Base-by-base conservation (phyloP, 2,888 invertebrate genomes). In the Aphrophora alni region DNA sequence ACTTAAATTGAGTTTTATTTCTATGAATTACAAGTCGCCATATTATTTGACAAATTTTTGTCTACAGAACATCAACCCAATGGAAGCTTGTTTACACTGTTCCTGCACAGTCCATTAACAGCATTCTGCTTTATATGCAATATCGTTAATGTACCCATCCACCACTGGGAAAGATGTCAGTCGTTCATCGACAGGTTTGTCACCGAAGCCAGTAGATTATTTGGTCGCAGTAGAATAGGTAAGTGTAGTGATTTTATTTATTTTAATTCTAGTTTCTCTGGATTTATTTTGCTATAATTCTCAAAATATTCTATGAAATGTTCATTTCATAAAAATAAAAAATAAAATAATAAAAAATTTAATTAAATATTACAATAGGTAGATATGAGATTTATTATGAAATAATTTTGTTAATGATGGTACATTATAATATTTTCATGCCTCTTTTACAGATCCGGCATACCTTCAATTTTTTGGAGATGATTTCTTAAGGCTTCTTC, bases 21-120 rank as follows among this genome's bases (percentile, higher is more conserved):
- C n/a, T n/a, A n/a, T n/a, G n/a, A n/a, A n/a, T n/a, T n/a, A n/a
- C n/a, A n/a, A n/a, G n/a, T n/a, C n/a, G n/a, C n/a, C n/a, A n/a
- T n/a, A n/a, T n/a, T n/a, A n/a, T n/a, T n/a, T n/a, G n/a, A n/a
- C n/a, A n/a, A n/a, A n/a, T n/a, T n/a, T n/a, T n/a, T n/a, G n/a
- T n/a, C 86, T 90, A 88, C 91, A 91, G 96, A 95, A 89, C 93
- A 94, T 86, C 94, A 94, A 87, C 93, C 93, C 91, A 94, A 96
- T 87, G 98, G 98, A 82, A 97, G 95, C 87, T 90, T 98, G 85
- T 97, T 98, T 90, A 98, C 98, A 28, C 90, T 98, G 88, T 98
- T 98, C 91, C 93, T 98, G 85, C 97, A 98, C 90, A 95, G 96
- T 87, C 98, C 98, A 71, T 90, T 98, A 87, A 95, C 96, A 86